Base-by-base conservation (phyloP, 2,888 invertebrate genomes). In the Leptothorax acervorum region DNA sequence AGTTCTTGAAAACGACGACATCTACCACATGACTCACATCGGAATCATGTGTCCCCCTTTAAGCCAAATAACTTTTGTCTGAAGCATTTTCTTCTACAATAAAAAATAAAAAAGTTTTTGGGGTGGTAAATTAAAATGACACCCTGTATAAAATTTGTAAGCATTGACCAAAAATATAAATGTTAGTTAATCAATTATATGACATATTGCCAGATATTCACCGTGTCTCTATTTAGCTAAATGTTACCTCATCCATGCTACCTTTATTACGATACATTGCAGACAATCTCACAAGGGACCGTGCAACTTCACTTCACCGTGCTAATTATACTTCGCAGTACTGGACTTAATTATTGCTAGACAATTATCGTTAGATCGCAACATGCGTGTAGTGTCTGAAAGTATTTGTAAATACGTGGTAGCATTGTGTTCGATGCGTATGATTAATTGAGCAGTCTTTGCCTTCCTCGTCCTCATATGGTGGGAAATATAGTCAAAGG, bases 401-500 rank as follows among this genome's bases (percentile, higher is more conserved):
- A 60, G 51, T n/a, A 51, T 23, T n/a, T 35, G 18, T 39, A 51
- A 35, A 31, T 48, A 28, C 65, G 39, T 2, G 18, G 6, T 28
- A 28, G 65, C 18, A 12, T 23, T 51, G 51, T 23, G 48, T 65
- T 60, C 65, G 51, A 35, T 60, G 31, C n/a, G 8, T 35, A 76
- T 76, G 39, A 76, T 76, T 76, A 76, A 65, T 76, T 76, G 39
- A 76, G 18, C 18, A 15, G 39, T 28, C 15, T 63, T 63, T 6
- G 15, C 18, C 31, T 35, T 35, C 23, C 35, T 65, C 15, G 15
- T 15, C 15, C 3, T 48, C 5, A 23, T 35, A 23, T 12, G 51
- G 6, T 39, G 31, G 39, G 23, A 63, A 76, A 63, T 18, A 35
- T n/a, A 45, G 31, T 60, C 4, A 35, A 51, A 23, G 42, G 35